Evolutionary conservation across 2,888 invertebrate genomes (phyloP).

Genomic region (Leptodirus hochenwartii): DNA sequence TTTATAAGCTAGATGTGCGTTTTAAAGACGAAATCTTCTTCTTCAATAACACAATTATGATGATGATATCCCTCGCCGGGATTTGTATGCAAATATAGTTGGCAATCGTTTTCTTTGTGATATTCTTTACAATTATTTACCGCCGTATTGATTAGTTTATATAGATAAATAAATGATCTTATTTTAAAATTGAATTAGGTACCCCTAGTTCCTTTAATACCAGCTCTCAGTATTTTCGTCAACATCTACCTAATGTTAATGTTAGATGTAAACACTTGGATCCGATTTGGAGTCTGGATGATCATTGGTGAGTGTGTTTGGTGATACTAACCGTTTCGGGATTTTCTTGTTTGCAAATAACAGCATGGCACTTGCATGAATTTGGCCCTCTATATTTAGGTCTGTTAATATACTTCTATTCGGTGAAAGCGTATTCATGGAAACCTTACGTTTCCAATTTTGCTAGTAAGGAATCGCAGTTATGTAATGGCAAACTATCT

Average conservation of each 20-base stretch:
- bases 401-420: conserved; percentile 2
- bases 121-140: background rate
- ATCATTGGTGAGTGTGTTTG: conserved; percentile 40
- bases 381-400: background rate
- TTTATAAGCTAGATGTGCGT: too few species aligned
- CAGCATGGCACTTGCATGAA: background rate
- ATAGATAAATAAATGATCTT: background rate
- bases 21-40: too few species aligned
- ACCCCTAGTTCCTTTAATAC: conserved; percentile 66
- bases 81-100: too few species aligned
- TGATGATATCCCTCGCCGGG: too few species aligned
- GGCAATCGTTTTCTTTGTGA: background rate
- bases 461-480: too few species aligned
- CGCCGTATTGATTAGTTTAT: background rate
- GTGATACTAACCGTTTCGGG: too few species aligned
- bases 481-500: too few species aligned
- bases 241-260: conserved; percentile 77
- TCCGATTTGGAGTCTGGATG: conserved; percentile 70
- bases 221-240: conserved; percentile 60
- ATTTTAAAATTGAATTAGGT: conserved; percentile 36
- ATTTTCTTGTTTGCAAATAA: background rate
- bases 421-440: too few species aligned
- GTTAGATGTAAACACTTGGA: conserved; percentile 61
- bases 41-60: background rate
- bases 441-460: too few species aligned